Evolutionary conservation across 2,113 vertebrate genomes (phyloP), one percentile per base, ranked within the genome.

Genomic region (Podarcis muralis): DNA sequence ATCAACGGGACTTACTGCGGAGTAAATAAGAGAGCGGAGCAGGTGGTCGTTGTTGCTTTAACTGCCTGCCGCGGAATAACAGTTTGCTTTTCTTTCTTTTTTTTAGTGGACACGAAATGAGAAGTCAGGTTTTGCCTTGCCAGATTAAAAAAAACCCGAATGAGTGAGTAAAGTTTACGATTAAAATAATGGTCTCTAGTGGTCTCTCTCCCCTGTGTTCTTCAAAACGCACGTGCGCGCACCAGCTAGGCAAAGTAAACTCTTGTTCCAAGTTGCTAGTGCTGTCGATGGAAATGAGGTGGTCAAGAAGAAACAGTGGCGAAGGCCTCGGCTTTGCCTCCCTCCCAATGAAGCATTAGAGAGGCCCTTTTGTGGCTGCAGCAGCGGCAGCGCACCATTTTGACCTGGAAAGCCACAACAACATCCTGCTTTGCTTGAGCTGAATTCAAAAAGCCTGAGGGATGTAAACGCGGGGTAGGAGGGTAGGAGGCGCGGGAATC

Each of bases 41-140:
- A 25, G n/a, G 30, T 59, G 53, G 48, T 53, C 48, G 48, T 53
- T 53, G 6, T 59, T 16, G 25, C n/a, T 6, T n/a, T 65, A 32
- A 5, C 35, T 11, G n/a, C 4, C 32, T 13, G 6, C 18, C 23
- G 8, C 59, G 13, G 59, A 82, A 35, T 35, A 25, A 6, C 7
- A 35, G 4, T 65, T 35, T 35, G 9, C 7, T 16, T 0, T 11
- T 59, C 6, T 62, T 11, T 32, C 6, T 62, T 15, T 62, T 20
- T 13, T 59, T 59, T 25, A 43, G 76, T 81, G 35, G 79, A 0
- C 0, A 91, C 48, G 78, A 81, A 89, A 77, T 81, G 76, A 93
- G 92, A 94, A 87, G 40, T 71, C 48, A 3, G 43, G 30, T 81
- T 81, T 93, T 88, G 85, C 75, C 68, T 90, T 93, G 89, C 86